Evolutionary conservation across 2,113 vertebrate species (phyloP).

Genomic region (Rhadina sibilatrix): DNA sequence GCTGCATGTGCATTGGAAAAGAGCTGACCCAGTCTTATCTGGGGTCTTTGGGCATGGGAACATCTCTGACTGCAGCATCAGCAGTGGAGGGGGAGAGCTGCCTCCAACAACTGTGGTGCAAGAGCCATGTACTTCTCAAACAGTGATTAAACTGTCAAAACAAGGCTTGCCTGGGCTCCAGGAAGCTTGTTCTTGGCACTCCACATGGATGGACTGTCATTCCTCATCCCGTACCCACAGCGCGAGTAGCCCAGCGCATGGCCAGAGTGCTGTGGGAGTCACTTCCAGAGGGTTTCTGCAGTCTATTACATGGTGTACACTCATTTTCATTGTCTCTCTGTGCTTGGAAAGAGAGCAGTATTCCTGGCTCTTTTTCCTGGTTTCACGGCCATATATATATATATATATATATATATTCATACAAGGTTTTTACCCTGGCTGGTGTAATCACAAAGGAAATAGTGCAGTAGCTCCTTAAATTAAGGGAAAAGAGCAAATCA

Average conservation of each 20-base stretch:
- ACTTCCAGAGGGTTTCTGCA: not conserved
- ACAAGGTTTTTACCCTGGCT: not conserved
- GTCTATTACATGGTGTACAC: not conserved
- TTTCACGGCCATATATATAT: not conserved
- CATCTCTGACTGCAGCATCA: not conserved
- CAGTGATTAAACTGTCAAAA: not conserved
- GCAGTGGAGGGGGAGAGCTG: not conserved
- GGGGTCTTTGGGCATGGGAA: not conserved
- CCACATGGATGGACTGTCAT: not conserved
- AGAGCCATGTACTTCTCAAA: not conserved
- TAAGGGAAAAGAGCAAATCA: constrained; percentile 2
- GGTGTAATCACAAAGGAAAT: constrained; percentile 3
- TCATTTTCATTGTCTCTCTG: not conserved
- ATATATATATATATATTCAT: not conserved
- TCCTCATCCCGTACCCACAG: not conserved
- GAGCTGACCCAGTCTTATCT: not conserved
- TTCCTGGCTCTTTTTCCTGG: not conserved
- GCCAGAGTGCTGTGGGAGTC: not conserved
- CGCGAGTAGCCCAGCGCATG: fast-evolving
- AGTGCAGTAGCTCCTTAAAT: not conserved
- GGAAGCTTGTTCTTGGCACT: not conserved
- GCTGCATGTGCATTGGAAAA: not conserved
- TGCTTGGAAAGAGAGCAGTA: not conserved
- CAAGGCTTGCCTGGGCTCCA: not conserved
- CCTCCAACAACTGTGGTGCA: not conserved